A percentile compares a stretch with the other conserved stretches of the same genome.
Conservation (phyloP, 2,797 vertebrate genomes). For the Tachyglossus aculeatus region DNA sequence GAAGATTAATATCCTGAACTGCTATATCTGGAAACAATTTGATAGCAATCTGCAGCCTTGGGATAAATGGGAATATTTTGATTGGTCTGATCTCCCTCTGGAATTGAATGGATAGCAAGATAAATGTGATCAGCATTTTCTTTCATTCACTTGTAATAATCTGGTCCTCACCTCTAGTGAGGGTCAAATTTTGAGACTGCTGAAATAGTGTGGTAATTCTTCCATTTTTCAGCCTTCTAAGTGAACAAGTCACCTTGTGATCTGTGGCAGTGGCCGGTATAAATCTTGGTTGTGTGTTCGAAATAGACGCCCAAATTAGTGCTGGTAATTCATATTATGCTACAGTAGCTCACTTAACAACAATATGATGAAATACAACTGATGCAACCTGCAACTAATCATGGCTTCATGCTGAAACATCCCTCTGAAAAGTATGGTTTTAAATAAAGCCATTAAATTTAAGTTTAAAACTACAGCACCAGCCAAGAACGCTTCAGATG, state of each 20-base stretch:
- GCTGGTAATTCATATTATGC: conserved; percentile 40
- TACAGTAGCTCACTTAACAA: conserved; percentile 45
- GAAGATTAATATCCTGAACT: too few relatives aligned
- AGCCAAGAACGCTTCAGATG: not conserved
- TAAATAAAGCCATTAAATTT: too few relatives aligned
- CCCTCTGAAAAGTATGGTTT: conserved; percentile 24
- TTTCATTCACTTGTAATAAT: conserved; percentile 7
- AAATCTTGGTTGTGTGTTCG: conserved; percentile 42
- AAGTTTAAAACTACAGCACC: not conserved
- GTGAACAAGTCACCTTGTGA: conserved; percentile 38
- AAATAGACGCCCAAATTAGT: conserved; percentile 23
- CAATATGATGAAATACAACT: conserved; percentile 41
- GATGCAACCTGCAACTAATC: conserved; percentile 25
- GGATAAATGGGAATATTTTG: too few relatives aligned
- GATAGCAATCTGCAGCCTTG: too few relatives aligned
- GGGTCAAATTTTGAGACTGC: conserved; percentile 24
- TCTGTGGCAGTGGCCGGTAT: conserved; percentile 24
- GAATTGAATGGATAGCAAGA: too few relatives aligned
- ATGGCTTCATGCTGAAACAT: not conserved
- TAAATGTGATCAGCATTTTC: too few relatives aligned
- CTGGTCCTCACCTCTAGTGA: not conserved
- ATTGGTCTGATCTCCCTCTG: too few relatives aligned
- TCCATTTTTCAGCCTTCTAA: conserved; percentile 17
- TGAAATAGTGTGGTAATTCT: too few relatives aligned
- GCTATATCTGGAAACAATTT: too few relatives aligned